phyloP scores from a whole-genome alignment of 2,113 vertebrate genomes.

The Thunnus maccoyii region DNA sequence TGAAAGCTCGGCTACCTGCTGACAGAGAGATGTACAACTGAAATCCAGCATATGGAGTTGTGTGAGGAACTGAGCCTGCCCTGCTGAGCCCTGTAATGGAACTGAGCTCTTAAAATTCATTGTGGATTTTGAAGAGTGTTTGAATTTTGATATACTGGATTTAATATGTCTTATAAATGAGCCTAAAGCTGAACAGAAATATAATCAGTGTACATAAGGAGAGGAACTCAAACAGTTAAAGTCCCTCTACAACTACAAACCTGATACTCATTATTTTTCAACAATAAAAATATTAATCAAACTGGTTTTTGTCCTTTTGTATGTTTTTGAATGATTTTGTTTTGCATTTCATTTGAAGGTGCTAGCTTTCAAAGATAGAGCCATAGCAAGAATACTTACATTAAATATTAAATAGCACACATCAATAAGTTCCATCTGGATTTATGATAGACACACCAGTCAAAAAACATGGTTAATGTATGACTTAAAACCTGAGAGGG shows the following conservation, averaged over 20 bases:
- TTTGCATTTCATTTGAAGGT: no score
- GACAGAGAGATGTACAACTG: not conserved
- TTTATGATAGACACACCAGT: no score
- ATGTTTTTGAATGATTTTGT: no score
- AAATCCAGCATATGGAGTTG: not conserved
- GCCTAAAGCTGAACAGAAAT: slow-evolving; percentile 48
- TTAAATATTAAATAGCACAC: no score
- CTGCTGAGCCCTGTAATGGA: not conserved
- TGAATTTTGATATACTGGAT: slow-evolving; percentile 58
- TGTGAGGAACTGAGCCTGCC: not conserved
- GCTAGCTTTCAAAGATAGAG: no score
- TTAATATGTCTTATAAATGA: slow-evolving; percentile 46
- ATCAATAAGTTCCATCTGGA: no score
- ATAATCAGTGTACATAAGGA: slow-evolving; percentile 44
- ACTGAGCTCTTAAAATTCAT: slow-evolving; percentile 12
- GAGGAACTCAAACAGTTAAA: slow-evolving; percentile 26
- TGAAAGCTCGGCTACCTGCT: no score
- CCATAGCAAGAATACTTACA: no score
- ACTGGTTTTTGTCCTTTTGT: not conserved
- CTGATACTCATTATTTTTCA: slow-evolving; percentile 57
- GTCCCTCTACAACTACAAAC: slow-evolving; percentile 41
- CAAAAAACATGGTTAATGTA: no score
- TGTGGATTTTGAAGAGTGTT: slow-evolving; percentile 15
- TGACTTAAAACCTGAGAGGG: no score
- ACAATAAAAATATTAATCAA: slow-evolving; percentile 58